Conservation (phyloP, 2,113 vertebrate species). For the Melanerpes formicivorus region DNA sequence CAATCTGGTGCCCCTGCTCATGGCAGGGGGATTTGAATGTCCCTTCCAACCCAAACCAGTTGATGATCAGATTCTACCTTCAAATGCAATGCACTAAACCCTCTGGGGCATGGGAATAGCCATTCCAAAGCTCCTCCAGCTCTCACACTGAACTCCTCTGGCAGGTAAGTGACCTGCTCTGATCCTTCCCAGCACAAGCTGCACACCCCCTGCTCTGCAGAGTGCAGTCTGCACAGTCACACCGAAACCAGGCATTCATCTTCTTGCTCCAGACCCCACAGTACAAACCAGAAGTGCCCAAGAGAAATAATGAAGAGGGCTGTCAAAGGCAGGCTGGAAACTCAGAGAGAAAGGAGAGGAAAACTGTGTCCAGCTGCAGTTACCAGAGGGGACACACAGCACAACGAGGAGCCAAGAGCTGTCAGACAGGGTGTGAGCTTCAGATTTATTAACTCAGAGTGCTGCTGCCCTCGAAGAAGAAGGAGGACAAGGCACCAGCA, state of each 20-base stretch:
- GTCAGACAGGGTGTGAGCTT: slow-evolving; percentile 10
- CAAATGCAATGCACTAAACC: neutral
- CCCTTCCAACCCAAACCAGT: no score
- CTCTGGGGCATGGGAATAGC: neutral
- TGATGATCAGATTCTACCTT: no score
- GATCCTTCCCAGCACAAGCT: neutral
- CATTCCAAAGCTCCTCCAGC: neutral
- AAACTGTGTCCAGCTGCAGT: neutral
- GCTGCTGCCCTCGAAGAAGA: neutral
- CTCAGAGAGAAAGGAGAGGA: neutral
- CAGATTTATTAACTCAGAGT: neutral
- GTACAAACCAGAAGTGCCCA: fast-evolving
- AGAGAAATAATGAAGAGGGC: neutral
- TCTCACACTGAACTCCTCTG: neutral
- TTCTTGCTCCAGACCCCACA: neutral
- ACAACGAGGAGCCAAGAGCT: neutral
- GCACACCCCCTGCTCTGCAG: neutral
- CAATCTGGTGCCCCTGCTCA: no score
- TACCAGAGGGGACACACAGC: neutral
- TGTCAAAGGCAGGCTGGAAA: neutral
- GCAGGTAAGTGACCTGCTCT: neutral
- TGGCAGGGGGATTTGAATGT: no score
- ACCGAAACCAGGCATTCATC: neutral
- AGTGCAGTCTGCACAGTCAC: neutral
- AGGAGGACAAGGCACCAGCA: neutral